Conservation (phyloP, 2,113 vertebrate species). For the Cyanoramphus novaezelandiae region DNA sequence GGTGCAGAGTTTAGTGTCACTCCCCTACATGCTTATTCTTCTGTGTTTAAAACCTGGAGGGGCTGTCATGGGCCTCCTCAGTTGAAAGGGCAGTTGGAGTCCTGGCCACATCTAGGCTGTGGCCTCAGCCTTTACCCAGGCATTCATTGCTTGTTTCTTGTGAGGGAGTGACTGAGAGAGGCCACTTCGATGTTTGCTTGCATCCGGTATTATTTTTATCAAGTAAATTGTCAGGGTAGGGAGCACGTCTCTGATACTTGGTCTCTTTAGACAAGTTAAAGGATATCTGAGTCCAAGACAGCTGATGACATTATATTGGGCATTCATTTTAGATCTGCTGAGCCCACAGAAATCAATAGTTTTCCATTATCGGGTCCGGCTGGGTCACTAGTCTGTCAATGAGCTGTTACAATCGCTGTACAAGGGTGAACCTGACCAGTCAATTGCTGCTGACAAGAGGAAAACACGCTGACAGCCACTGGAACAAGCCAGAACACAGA, state of each 20-base stretch:
- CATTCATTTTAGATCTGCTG: conserved; percentile 83
- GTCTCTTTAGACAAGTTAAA: conserved; percentile 35
- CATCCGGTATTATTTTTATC: not conserved
- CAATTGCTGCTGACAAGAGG: conserved; percentile 94
- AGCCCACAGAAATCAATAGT: conserved; percentile 93
- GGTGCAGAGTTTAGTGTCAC: not conserved
- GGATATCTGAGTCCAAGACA: conserved; percentile 75
- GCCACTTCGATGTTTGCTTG: not conserved
- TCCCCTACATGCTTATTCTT: accelerated
- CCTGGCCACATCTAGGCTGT: not conserved
- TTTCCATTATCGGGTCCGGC: conserved; percentile 97
- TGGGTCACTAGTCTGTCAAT: conserved; percentile 98
- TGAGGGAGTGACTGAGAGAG: conserved; percentile 14
- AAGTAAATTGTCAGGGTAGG: conserved; percentile 35
- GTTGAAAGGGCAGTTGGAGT: not conserved
- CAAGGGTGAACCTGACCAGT: conserved; percentile 89
- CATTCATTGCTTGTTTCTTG: not conserved
- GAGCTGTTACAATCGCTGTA: conserved; percentile 90
- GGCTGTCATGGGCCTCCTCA: not conserved
- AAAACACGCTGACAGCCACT: conserved; percentile 90
- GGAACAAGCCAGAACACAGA: conserved; percentile 93
- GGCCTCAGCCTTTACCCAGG: not conserved
- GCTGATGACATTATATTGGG: conserved; percentile 84
- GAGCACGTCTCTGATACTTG: conserved; percentile 57
- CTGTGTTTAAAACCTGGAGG: not conserved